Conservation (phyloP, 2,113 vertebrate species). For the Rhineura floridana region DNA sequence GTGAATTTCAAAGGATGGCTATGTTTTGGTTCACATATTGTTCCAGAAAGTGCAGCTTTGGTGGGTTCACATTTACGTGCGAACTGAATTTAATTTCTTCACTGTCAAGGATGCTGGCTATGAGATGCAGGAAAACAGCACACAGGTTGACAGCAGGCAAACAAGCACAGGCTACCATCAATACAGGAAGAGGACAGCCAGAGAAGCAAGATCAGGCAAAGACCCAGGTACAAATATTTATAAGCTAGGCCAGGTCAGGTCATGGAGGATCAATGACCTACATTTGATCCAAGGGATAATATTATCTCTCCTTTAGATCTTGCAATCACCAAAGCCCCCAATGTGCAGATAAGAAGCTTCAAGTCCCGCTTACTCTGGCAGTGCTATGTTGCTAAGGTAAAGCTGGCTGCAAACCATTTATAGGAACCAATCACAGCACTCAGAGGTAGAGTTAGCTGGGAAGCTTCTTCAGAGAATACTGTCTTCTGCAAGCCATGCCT, state of each 20-base stretch:
- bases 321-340: not conserved
- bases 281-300: not conserved
- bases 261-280: not conserved
- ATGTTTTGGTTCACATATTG: too few relatives aligned
- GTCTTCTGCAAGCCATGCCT: not conserved
- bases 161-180: not conserved
- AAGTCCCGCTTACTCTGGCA: conserved; percentile 5
- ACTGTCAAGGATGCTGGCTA: not conserved
- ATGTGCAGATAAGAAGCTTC: conserved; percentile 1
- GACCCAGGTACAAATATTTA: not conserved
- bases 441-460: not conserved
- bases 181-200: not conserved
- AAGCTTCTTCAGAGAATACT: conserved; percentile 8
- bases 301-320: not conserved
- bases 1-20: too few relatives aligned
- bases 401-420: conserved; percentile 16
- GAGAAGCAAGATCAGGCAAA: not conserved
- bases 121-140: not conserved
- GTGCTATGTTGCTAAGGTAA: conserved; percentile 35
- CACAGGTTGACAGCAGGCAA: not conserved
- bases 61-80: too few relatives aligned
- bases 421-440: conserved; percentile 28
- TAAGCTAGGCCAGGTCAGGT: not conserved
- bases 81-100: too few relatives aligned
- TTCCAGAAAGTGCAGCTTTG: too few relatives aligned